Conservation (phyloP, 2,113 vertebrate genomes). For the Cromileptes altivelis region DNA sequence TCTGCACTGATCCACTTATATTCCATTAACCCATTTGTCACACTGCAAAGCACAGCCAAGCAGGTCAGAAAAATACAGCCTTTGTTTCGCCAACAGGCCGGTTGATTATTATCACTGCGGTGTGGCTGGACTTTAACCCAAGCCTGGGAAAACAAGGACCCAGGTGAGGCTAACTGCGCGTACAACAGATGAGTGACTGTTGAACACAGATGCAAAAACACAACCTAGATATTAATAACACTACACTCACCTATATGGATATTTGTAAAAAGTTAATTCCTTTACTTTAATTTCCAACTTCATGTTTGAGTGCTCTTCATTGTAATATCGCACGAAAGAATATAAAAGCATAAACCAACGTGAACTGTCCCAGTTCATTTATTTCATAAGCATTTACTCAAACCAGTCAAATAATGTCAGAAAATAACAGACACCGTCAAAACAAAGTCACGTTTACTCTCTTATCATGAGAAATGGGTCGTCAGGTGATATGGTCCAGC, state of each 20-base stretch:
- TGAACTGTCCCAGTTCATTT: not conserved
- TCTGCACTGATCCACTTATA: slow-evolving; percentile 43
- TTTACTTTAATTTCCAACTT: not conserved
- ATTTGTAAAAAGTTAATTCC: not conserved
- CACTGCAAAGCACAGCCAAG: slow-evolving; percentile 23
- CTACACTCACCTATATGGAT: not conserved
- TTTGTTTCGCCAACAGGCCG: slow-evolving; percentile 61
- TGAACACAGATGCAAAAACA: slow-evolving; percentile 7
- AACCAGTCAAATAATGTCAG: slow-evolving; percentile 7
- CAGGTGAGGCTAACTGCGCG: slow-evolving; percentile 39
- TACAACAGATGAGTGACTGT: not conserved
- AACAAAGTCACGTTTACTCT: slow-evolving; percentile 50
- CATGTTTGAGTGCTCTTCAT: not conserved
- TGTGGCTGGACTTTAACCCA: slow-evolving; percentile 67
- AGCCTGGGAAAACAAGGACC: slow-evolving; percentile 49
- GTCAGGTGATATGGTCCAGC: slow-evolving; percentile 26
- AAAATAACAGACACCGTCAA: slow-evolving; percentile 25
- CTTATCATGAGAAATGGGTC: slow-evolving; percentile 34
- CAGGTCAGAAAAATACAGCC: slow-evolving; percentile 68
- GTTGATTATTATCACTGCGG: slow-evolving; percentile 68
- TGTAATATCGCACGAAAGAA: not conserved
- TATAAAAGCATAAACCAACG: not conserved
- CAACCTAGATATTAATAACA: not conserved
- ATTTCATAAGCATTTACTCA: slow-evolving; percentile 1
- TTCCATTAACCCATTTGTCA: slow-evolving; percentile 47